Base-by-base conservation (phyloP, 30 jellyfish, hydroid and myxozoan species). In the Cassiopea andromeda region DNA sequence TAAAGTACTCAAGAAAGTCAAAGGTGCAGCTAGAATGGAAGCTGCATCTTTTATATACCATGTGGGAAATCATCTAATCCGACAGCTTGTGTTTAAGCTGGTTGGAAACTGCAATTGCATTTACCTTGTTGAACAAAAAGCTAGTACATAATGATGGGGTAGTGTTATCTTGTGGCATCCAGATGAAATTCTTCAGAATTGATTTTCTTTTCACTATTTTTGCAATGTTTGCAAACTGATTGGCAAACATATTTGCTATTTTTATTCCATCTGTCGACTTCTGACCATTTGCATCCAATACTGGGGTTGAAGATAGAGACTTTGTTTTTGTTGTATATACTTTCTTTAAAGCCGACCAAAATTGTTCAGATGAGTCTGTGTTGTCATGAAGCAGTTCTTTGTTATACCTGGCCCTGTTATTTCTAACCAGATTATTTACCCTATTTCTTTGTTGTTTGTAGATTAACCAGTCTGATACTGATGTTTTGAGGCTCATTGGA, bases 71-170 rank as follows among this genome's bases (percentile, higher is more conserved):
- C 77, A 46, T 72, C 87, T 47, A 69, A 69, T 17, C 87, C 92
- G 73, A 77, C 70, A n/a, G 93, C 92, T n/a, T 80, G 93, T 75
- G 59, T 89, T 80, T 2, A 69, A 84, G 87, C 78, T 84, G 87
- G 70, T 81, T 81, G 71, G 61, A 66, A 44, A 81, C 81, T 81
- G 46, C 69, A 67, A 81, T 27, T 44, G 90, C 70, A 81, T 81
- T 81, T 18, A 81, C 90, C 81, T 50, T 58, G 88, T 79, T 58
- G 88, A 79, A 79, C 88, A 80, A 79, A 57, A 79, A 79, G 57
- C 88, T 80, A 46, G 61, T 79, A 4, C 19, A 79, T 80, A 80
- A 19, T 5, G 57, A 58, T 8, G 81, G 48, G 88, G 88, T 80
- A 57, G 81, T 57, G 69, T 82, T 81, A 43, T 81, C 45, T 7